Base-by-base conservation (phyloP, 2,888 invertebrate genomes). In the Tetropium fuscum region DNA sequence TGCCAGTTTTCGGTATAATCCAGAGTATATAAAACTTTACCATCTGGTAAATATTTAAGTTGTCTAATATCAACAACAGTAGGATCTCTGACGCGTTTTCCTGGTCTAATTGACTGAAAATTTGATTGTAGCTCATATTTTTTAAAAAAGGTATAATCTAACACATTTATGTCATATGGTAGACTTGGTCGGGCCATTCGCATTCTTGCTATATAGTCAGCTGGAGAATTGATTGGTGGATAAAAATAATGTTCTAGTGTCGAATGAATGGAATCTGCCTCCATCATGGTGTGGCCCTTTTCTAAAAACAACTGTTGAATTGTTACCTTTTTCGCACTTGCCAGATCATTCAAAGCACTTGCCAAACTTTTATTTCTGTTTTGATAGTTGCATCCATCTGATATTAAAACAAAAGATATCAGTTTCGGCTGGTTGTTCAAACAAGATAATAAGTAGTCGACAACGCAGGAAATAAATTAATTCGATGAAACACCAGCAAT, bases 231-330 rank as follows among this genome's bases (percentile, higher is more conserved):
- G n/a, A 45, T 45, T 10, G 45, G 45, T 13, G 63, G 60, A 13
- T 44, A n/a, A 16, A 64, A 54, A 15, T 25, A 36, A 10, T 40
- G 20, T 36, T 64, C 64, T 7, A 64, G 27, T 10, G 58, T 58
- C 13, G 60, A 48, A 38, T 61, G 57, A 8, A 57, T 49, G 3
- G 22, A 22, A 7, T 22, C 22, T 3, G 22, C 22, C 22, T 22
- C 22, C 22, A 22, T 22, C 22, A 22, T 22, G 7, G 22, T 22
- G 7, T 22, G 22, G 4, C 22, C 22, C 7, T 22, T 5, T 22
- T 22, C 3, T 22, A 5, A 22, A 22, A n/a, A n/a, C n/a, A 27
- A n/a, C n/a, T 27, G 27, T 27, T 27, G 27, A 27, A 27, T 27
- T 7, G 27, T 27, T 27, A 7, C 7, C 7, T 7, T 7, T 27